Evolutionary conservation across 2,888 invertebrate genomes (phyloP).

Genomic region (Mesorhabditis spiculigera): DNA sequence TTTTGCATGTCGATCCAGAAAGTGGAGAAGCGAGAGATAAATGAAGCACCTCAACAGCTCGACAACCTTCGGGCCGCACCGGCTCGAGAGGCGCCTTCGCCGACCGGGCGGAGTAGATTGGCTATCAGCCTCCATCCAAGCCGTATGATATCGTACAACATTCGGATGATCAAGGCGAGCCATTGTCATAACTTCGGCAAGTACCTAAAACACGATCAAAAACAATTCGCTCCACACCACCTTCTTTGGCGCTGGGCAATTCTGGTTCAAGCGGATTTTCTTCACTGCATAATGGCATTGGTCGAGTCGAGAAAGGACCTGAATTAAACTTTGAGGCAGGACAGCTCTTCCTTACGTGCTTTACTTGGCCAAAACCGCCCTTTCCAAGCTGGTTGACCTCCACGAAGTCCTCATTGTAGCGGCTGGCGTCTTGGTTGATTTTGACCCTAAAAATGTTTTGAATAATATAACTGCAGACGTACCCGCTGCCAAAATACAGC

Average conservation of each 20-base stretch:
- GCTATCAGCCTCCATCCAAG: background rate
- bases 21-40: no score
- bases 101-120: background rate
- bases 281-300: slow-evolving; percentile 6
- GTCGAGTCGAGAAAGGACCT: background rate
- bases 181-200: background rate
- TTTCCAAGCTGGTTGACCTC: background rate
- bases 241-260: no score
- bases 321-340: no score
- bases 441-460: no score
- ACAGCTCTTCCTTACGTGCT: background rate
- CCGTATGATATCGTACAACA: background rate
- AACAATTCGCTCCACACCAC: no score
- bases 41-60: background rate
- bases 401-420: background rate
- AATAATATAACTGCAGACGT: no score
- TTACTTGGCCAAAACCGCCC: background rate
- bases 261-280: background rate
- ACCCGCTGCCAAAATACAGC: no score
- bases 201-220: background rate
- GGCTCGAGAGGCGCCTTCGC: background rate
- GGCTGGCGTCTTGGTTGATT: background rate
- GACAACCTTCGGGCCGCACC: background rate
- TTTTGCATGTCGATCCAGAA: no score
- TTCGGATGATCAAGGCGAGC: slow-evolving; percentile 3